Percentiles rank a stretch among this genome's conserved stretches.
Evolutionary conservation across 2,797 vertebrate genomes (phyloP).

Genomic region (Hipposideros larvatus): DNA sequence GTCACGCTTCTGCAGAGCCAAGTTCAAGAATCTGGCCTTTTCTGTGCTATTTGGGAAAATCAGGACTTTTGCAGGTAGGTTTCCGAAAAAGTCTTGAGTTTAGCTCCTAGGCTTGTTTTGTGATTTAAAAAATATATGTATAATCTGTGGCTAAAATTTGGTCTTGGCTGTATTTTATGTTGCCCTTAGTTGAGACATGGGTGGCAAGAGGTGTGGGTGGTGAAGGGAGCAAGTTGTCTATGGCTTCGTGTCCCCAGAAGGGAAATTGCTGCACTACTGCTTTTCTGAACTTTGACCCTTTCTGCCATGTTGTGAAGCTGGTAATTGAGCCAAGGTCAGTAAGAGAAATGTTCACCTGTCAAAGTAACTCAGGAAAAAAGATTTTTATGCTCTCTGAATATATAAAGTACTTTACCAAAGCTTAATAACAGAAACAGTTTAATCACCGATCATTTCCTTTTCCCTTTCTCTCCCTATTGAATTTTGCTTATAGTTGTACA

Average conservation of each 20-base stretch:
- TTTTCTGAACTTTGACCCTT: not conserved
- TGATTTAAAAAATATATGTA: not conserved
- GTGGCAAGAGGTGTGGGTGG: too few species aligned
- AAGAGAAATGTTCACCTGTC: not conserved
- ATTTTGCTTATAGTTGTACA: not conserved
- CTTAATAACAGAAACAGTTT: slow-evolving; percentile 35
- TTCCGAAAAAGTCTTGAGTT: slow-evolving; percentile 19
- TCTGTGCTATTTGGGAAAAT: not conserved
- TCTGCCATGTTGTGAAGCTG: not conserved
- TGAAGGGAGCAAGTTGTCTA: not conserved
- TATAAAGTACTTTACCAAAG: not conserved
- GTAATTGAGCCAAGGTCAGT: not conserved
- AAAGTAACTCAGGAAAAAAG: slow-evolving; percentile 26
- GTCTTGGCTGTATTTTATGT: not conserved
- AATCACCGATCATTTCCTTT: not conserved
- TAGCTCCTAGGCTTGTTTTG: not conserved
- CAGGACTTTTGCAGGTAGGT: not conserved
- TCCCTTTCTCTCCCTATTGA: not conserved
- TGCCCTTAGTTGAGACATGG: not conserved
- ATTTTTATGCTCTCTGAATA: not conserved
- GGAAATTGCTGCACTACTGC: not conserved
- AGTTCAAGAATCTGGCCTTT: not conserved
- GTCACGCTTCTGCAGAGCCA: not conserved
- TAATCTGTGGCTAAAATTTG: not conserved
- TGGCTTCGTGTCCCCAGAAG: not conserved